These are phyloP conservation scores for Cuniculus paca DNA, from an alignment of 2,797 vertebrate genomes.

Conservation along the genomic window DNA sequence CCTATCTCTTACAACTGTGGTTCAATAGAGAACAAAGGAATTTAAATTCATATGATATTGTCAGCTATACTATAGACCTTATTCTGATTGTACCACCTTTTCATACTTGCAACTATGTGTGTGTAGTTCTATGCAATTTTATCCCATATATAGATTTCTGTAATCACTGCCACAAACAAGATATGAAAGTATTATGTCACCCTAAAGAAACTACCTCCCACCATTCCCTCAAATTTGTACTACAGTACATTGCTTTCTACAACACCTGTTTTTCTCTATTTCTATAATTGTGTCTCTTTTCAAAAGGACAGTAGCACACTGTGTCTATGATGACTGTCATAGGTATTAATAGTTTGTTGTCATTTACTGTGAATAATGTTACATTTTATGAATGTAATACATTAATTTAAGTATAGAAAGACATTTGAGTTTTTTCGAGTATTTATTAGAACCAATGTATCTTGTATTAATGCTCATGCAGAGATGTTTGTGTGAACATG, in stretches of 20 bases:
- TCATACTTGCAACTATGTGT: not conserved
- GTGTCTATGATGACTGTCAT: not conserved
- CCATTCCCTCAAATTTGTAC: not conserved
- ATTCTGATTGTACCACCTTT: not conserved
- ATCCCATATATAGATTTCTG: not conserved
- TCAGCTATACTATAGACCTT: not conserved
- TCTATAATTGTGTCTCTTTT: not conserved
- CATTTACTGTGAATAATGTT: not conserved
- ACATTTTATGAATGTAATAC: not conserved
- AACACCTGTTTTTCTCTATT: not conserved
- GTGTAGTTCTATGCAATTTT: not conserved
- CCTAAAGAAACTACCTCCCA: not conserved
- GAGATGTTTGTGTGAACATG: not conserved
- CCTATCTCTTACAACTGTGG: not conserved
- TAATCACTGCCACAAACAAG: not conserved
- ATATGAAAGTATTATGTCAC: not conserved
- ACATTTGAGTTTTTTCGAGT: not conserved
- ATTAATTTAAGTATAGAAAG: not conserved
- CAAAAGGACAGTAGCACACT: not conserved
- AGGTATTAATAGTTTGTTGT: not conserved
- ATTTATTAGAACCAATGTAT: not conserved
- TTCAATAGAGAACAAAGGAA: constrained; percentile 38
- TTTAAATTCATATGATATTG: not conserved
- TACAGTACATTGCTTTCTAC: not conserved
- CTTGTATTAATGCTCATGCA: not conserved